Percentiles rank a stretch among this genome's conserved stretches.
Evolutionary conservation across 2,113 vertebrate species (phyloP).

Genomic region (Poeciliopsis turrubarensis): DNA sequence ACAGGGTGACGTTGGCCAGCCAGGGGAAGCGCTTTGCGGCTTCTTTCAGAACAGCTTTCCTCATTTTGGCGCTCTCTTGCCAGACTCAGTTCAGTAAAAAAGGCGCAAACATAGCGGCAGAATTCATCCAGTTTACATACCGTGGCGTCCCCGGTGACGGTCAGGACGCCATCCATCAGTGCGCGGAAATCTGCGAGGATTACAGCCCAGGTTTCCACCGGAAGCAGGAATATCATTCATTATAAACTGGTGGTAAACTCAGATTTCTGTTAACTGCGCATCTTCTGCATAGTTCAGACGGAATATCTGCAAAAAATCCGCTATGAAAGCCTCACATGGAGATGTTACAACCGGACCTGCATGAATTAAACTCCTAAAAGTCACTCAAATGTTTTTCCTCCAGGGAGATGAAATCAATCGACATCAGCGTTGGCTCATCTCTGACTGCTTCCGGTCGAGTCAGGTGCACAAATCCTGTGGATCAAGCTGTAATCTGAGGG

Average conservation of each 20-base stretch:
- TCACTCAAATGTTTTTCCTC: not conserved
- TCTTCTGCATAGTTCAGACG: not conserved
- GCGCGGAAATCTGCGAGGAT: conserved; percentile 51
- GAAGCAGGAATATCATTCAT: conserved; percentile 39
- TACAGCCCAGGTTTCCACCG: conserved; percentile 30
- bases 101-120: conserved; percentile 14
- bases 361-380: not conserved
- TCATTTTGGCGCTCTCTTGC: conserved; percentile 51
- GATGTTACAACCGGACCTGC: not conserved
- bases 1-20: conserved; percentile 86
- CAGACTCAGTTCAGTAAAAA: conserved; percentile 14
- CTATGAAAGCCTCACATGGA: not conserved
- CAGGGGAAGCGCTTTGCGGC: conserved; percentile 82
- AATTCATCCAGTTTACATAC: conserved; percentile 6
- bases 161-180: conserved; percentile 38
- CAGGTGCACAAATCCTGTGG: conserved; percentile 64
- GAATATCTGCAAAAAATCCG: conserved; percentile 26
- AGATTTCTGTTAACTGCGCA: not conserved
- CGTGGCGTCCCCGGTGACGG: conserved; percentile 19
- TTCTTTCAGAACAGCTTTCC: conserved; percentile 66
- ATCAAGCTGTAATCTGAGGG: conserved; percentile 69
- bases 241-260: not conserved
- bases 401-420: not conserved
- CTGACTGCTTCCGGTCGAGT: conserved; percentile 17
- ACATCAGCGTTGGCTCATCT: conserved; percentile 7